Conservation (phyloP, 1,140 invertebrate species). For the Cherax destructor region DNA sequence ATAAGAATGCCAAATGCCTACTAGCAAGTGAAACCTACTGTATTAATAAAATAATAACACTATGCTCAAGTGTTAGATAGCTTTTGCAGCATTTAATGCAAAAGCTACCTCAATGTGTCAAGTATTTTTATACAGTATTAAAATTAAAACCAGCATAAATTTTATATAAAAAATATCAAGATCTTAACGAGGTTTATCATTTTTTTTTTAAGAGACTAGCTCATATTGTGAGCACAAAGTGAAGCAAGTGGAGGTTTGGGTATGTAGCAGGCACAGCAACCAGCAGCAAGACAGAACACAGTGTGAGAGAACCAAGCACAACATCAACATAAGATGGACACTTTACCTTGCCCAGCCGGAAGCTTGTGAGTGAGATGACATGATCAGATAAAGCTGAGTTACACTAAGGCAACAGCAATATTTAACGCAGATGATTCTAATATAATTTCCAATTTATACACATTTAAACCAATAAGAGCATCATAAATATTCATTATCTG, state of each 20-base stretch:
- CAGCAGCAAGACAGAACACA: slow-evolving; percentile 49
- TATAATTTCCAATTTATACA: not conserved
- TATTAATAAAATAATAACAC: too few species aligned
- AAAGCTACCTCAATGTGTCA: too few species aligned
- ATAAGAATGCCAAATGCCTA: too few species aligned
- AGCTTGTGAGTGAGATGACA: slow-evolving; percentile 60
- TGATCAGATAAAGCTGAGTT: not conserved
- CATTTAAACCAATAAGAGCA: slow-evolving; percentile 15
- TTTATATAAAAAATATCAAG: not conserved
- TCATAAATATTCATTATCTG: not conserved
- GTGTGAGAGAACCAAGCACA: slow-evolving; percentile 50
- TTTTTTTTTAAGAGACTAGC: not conserved
- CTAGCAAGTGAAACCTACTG: too few species aligned
- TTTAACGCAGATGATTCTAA: slow-evolving; percentile 10
- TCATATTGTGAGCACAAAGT: slow-evolving; percentile 7
- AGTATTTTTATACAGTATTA: too few species aligned
- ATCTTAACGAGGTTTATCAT: not conserved
- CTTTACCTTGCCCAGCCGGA: slow-evolving; percentile 72
- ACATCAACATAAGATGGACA: slow-evolving; percentile 51
- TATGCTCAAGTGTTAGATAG: too few species aligned
- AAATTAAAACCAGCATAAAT: not conserved
- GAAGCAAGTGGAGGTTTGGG: slow-evolving; percentile 43
- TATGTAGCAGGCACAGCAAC: slow-evolving; percentile 52
- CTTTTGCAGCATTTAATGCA: too few species aligned
- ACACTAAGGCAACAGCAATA: slow-evolving; percentile 31